Evolutionary conservation across 1,140 invertebrate genomes (phyloP), one percentile per base, ranked within the genome.

Genomic region (Drosophila micromelanica): DNA sequence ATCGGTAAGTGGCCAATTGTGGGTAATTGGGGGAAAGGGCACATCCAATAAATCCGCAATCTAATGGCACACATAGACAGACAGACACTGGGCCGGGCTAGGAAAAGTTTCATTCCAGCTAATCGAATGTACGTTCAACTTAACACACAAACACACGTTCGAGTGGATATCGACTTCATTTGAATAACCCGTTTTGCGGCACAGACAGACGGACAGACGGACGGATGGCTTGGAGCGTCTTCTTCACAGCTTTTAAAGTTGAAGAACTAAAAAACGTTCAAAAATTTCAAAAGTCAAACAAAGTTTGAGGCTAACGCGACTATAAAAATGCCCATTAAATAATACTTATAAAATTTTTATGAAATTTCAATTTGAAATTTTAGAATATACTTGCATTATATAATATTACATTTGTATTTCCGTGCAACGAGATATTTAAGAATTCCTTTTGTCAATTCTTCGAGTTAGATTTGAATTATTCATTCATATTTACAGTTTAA

Each of bases 1-100:
- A 96, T 79, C 94, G 98, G 94, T 94, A 75, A 91, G 93, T 92
- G 40, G 11, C 27, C 27, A 12, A 12, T 11, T 45, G 43, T 0
- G 23, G 43, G 3, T 52, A 17, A 35, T 35, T 35, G 30, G 49
- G 49, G 30, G 30, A 52, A 52, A 35, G 49, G 9, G 40, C 35
- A 49, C 15, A 38, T 4, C 23, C 35, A 32, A 27, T 2, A n/a
- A 45, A 35, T 54, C 45, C 30, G 40, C 11, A 46, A 30, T 46
- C 35, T 37, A 13, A 7, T 65, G 68, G 68, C 49, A 54, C 77
- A 55, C 49, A 75, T 60, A 60, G 15, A 6, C 11, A 52, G 1
- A 17, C 17, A 17, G 1, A 17, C 17, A 17, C 17, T 56, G 40
- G 46, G 30, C 2, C 49, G 67, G 67, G 63, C 69, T 73, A 70